These are phyloP conservation scores for Leuciscus waleckii DNA, from an alignment of 2,797 vertebrate genomes.

Conservation along the genomic window DNA sequence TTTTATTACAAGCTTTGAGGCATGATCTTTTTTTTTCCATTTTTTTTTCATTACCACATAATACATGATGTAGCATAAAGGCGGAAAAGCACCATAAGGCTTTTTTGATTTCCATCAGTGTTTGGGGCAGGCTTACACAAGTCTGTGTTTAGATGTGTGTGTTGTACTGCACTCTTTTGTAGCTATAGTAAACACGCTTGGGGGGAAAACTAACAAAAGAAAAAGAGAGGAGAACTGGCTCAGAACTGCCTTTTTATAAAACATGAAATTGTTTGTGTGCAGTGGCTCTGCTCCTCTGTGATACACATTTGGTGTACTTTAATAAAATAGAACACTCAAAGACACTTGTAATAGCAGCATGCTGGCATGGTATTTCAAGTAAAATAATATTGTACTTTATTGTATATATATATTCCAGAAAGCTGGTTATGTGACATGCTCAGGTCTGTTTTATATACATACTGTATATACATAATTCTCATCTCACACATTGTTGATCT, in stretches of 20 bases:
- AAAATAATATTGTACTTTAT: background rate
- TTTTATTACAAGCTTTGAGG: constrained; percentile 51
- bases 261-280: constrained; percentile 35
- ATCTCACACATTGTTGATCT: no score
- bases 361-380: background rate
- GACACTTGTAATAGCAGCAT: background rate
- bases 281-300: constrained; percentile 18
- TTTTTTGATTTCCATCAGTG: constrained; percentile 46
- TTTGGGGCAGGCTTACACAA: constrained; percentile 37
- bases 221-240: constrained; percentile 13
- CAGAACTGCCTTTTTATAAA: constrained; percentile 42
- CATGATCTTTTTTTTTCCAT: constrained; percentile 23
- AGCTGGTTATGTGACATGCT: no score
- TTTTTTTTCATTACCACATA: constrained; percentile 36
- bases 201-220: constrained; percentile 35
- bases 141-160: constrained; percentile 40
- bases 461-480: no score
- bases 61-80: constrained; percentile 41
- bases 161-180: constrained; percentile 43
- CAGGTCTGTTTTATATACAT: no score
- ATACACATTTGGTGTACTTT: constrained; percentile 3
- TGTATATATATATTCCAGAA: background rate
- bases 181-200: constrained; percentile 44
- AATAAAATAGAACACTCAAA: background rate
- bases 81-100: constrained; percentile 44